Evolutionary conservation across 2,113 vertebrate genomes (phyloP).

Genomic region (Turdus rufiventris): DNA sequence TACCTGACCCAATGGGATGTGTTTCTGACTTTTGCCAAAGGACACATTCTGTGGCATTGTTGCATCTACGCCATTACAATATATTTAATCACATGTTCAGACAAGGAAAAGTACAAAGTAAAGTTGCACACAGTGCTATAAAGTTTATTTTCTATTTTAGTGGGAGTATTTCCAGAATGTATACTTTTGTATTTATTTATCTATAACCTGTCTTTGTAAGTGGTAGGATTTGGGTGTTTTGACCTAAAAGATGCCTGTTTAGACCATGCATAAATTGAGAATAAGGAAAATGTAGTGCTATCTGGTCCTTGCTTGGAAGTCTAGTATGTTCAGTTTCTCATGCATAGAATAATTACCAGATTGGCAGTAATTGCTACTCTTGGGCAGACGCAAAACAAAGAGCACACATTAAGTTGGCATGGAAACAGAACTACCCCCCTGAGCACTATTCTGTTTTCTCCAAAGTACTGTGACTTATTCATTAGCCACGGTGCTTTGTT

Average conservation of each 20-base stretch:
- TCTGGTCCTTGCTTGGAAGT: background rate
- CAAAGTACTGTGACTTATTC: background rate
- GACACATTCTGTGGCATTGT: accelerated
- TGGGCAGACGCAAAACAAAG: background rate
- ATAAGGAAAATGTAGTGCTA: background rate
- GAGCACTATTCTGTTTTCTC: background rate
- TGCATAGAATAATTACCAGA: background rate
- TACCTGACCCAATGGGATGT: background rate
- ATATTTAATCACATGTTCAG: background rate
- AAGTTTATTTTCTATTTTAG: background rate
- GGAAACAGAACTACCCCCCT: background rate
- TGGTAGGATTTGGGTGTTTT: background rate
- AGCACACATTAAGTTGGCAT: background rate
- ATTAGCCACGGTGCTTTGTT: background rate
- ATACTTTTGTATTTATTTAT: background rate
- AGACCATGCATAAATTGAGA: background rate
- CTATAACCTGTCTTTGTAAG: background rate
- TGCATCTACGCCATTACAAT: background rate
- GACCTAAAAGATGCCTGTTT: background rate
- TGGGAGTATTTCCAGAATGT: background rate
- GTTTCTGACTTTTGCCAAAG: background rate
- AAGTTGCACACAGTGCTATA: background rate
- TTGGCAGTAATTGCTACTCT: constrained; percentile 29
- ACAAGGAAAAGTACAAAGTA: background rate
- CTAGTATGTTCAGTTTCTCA: background rate